phyloP scores from a whole-genome alignment of 1,140 invertebrate species.

The Drosophila ercepeae region DNA sequence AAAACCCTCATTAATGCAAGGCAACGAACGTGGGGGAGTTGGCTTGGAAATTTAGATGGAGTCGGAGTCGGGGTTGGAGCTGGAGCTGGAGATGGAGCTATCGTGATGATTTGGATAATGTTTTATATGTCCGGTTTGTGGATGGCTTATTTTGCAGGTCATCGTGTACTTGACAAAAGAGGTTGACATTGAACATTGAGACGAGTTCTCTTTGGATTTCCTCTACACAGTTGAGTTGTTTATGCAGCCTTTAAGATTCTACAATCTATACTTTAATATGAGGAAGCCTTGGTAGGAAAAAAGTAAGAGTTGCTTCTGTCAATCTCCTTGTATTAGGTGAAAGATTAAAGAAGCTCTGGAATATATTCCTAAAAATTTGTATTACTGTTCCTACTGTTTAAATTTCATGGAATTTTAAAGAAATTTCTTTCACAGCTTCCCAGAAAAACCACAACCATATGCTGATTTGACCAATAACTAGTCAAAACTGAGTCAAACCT shows the following conservation, averaged over 20 bases:
- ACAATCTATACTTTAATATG: no score
- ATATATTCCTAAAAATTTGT: no score
- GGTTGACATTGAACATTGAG: constrained; percentile 35
- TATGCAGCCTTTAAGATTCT: constrained; percentile 4
- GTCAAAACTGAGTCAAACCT: constrained; percentile 31
- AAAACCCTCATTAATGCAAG: constrained; percentile 33
- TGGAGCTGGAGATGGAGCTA: constrained; percentile 6
- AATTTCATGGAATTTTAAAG: constrained; percentile 4
- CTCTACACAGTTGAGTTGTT: constrained; percentile 9
- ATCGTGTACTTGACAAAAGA: constrained; percentile 50
- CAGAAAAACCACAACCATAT: constrained; percentile 28
- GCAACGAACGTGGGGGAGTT: constrained; percentile 15
- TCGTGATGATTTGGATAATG: constrained; percentile 26
- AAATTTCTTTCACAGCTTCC: constrained; percentile 25
- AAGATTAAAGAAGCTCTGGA: background rate
- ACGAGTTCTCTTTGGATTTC: constrained; percentile 38
- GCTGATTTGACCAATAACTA: constrained; percentile 24
- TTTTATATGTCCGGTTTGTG: constrained; percentile 48
- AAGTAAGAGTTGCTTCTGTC: background rate
- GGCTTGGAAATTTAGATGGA: background rate
- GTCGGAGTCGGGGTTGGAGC: background rate
- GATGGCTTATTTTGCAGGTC: constrained; percentile 50
- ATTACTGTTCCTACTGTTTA: no score
- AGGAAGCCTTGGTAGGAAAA: constrained; percentile 21
- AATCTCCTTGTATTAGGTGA: background rate